Evolutionary conservation across 2,797 vertebrate genomes (phyloP).

Genomic region (Heterohyrax brucei): DNA sequence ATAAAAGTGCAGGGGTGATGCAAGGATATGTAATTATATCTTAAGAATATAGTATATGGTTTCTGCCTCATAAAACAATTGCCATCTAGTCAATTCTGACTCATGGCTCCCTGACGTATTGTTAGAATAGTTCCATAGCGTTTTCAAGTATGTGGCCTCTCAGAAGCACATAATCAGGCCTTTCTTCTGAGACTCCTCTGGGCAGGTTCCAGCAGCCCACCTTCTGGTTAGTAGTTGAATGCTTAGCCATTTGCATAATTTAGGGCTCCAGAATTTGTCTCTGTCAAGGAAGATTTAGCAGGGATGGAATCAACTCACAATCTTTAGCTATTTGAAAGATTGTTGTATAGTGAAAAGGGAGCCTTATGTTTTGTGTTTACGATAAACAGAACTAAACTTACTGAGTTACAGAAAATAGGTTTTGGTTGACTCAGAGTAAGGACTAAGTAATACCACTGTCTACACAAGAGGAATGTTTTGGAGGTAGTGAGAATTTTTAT

Average conservation of each 20-base stretch:
- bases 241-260: no score
- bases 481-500: background rate
- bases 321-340: background rate
- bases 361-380: background rate
- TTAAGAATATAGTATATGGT: background rate
- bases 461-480: constrained; percentile 10
- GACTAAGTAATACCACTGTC: background rate
- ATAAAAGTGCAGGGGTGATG: background rate
- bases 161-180: no score
- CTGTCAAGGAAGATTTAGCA: background rate
- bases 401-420: background rate
- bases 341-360: background rate
- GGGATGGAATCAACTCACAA: background rate
- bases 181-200: no score
- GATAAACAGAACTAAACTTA: constrained; percentile 22
- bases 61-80: background rate
- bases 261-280: background rate
- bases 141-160: no score
- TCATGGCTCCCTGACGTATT: no score
- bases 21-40: background rate
- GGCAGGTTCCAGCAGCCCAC: no score
- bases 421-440: background rate
- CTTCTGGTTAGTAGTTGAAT: no score
- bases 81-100: no score
- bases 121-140: no score